A percentile compares a stretch with the other conserved stretches of the same genome.
These are phyloP conservation scores for Galagoides demidoff DNA, from an alignment of 2,797 vertebrate species.

Conservation along the genomic window DNA sequence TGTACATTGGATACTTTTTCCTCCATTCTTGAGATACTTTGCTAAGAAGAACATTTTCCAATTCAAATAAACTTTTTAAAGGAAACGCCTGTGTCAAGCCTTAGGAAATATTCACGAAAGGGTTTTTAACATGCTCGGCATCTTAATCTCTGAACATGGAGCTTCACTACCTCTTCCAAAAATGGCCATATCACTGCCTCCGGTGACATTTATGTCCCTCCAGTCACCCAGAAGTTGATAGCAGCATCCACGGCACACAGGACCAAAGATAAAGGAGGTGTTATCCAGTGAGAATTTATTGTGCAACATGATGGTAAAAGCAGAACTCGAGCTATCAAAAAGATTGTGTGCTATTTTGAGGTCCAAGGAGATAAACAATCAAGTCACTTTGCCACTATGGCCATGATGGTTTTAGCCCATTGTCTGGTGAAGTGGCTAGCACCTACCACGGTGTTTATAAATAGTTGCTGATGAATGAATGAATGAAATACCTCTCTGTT, in stretches of 20 bases:
- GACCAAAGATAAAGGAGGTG: accelerated
- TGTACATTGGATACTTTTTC: no score
- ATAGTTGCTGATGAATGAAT: not conserved
- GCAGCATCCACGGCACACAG: not conserved
- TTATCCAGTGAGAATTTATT: not conserved
- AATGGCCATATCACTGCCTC: accelerated
- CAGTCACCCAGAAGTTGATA: not conserved
- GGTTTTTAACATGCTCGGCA: accelerated
- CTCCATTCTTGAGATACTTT: no score
- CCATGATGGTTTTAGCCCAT: not conserved
- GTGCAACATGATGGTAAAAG: not conserved
- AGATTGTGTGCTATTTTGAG: not conserved
- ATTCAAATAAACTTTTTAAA: not conserved
- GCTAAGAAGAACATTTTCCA: no score
- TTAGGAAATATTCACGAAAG: not conserved
- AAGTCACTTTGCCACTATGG: accelerated
- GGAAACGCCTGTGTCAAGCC: not conserved
- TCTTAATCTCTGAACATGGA: accelerated
- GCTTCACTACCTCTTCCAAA: accelerated
- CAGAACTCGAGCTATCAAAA: not conserved
- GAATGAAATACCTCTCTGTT: not conserved
- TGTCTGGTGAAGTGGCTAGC: not conserved
- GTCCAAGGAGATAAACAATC: not conserved
- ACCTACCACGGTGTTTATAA: not conserved
- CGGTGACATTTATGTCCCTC: accelerated